Evolutionary conservation across 2,888 invertebrate species (phyloP).

Genomic region (Sesia apiformis): DNA sequence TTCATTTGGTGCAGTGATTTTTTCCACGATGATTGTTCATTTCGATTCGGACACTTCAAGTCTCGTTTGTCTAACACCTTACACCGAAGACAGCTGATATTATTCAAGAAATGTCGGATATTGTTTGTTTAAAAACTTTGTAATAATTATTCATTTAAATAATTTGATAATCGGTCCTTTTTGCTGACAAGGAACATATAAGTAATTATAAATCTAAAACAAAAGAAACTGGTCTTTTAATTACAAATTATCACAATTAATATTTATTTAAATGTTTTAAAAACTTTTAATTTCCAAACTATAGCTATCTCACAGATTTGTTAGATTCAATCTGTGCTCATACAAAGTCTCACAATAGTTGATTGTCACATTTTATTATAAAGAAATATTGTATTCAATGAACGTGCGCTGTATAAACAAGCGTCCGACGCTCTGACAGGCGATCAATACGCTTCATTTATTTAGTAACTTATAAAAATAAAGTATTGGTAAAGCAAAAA

Average conservation of each 20-base stretch:
- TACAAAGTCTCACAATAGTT: slow-evolving; percentile 26
- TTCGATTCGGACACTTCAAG: slow-evolving; percentile 7
- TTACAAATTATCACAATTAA: too few relatives aligned
- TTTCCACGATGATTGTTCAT: slow-evolving; percentile 11
- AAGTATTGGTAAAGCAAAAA: slow-evolving; percentile 9
- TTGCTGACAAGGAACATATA: too few relatives aligned
- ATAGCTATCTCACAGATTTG: slow-evolving; percentile 28
- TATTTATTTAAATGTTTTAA: too few relatives aligned
- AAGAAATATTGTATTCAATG: slow-evolving; percentile 19
- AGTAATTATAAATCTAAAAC: too few relatives aligned
- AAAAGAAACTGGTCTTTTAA: too few relatives aligned
- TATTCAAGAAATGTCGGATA: too few relatives aligned
- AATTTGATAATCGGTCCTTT: too few relatives aligned
- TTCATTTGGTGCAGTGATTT: slow-evolving; percentile 63
- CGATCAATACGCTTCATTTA: slow-evolving; percentile 66
- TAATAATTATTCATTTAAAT: too few relatives aligned
- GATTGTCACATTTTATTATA: slow-evolving; percentile 35
- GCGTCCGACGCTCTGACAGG: slow-evolving; percentile 39
- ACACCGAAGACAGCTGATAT: too few relatives aligned
- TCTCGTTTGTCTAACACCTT: background rate
- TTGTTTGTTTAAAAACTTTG: too few relatives aligned
- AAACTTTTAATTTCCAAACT: too few relatives aligned
- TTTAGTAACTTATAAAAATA: slow-evolving; percentile 67
- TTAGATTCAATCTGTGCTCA: slow-evolving; percentile 17
- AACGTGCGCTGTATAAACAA: slow-evolving; percentile 52